Evolutionary conservation across 2,797 vertebrate genomes (phyloP), one percentile per base, ranked within the genome.

Genomic region (Nannoperca obscura): DNA sequence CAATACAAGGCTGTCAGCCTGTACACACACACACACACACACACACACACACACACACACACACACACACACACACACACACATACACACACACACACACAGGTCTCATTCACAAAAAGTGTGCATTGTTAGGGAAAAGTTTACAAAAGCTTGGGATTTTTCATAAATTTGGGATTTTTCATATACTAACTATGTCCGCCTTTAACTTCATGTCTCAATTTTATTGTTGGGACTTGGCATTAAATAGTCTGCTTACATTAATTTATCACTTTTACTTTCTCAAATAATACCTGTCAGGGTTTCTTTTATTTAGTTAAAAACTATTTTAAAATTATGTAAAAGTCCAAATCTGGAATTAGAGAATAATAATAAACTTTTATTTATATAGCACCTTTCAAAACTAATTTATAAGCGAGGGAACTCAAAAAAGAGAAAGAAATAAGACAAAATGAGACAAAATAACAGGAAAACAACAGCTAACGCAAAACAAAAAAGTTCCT

Each of bases 1-100:
- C 73, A 71, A 82, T 72, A 85, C 87, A 74, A 82, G 62, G 50
- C 62, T 79, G 76, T 72, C 71, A 24, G 75, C 20, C 65, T 49
- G 24, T 4, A 32, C 55, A 64, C 63, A 57, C 76, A 40, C 10
- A 77, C 69, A 54, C 54, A 63, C 27, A 20, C 69, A 2, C 49
- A 36, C 13, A 32, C 44, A 69, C 4, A 32, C 55, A 64, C 63
- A 57, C 76, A 40, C 10, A 77, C 69, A 54, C 54, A 63, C 27
- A 20, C 69, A 2, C 49, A 36, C 13, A 32, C 44, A 69, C 9
- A 66, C 62, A 64, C 42, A 71, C 38, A 58, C 24, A 4, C 34
- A 36, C 34, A 36, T 46, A 36, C 13, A 27, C 42, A 69, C 9
- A 66, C 62, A 64, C 42, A 72, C 38, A 58, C 27, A 13, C 9